Percentiles rank a stretch among this genome's conserved stretches.
phyloP scores from a whole-genome alignment of 1,140 invertebrate genomes.

The Brachionus sp. region DNA sequence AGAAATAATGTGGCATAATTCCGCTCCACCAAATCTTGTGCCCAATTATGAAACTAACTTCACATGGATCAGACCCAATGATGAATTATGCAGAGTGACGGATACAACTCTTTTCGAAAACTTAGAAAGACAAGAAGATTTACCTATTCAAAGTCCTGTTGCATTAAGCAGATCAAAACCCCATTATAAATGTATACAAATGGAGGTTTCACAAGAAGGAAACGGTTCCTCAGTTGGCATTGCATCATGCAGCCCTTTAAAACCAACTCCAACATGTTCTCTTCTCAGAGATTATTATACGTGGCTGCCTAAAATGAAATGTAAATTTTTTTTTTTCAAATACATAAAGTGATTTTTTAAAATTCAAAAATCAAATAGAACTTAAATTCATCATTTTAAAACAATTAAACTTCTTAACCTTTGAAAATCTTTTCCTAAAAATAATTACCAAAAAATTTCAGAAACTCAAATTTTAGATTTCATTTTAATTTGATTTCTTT shows the following conservation, averaged over 20 bases:
- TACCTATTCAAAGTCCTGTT: slow-evolving; percentile 51
- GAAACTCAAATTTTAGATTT: not conserved
- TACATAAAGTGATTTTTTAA: no score
- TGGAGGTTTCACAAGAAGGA: slow-evolving; percentile 37
- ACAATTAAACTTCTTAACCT: no score
- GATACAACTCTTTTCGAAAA: slow-evolving; percentile 48
- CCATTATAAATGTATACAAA: slow-evolving; percentile 27
- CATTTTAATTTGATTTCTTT: no score
- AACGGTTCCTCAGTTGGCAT: slow-evolving; percentile 33
- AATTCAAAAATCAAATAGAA: no score
- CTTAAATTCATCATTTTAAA: no score
- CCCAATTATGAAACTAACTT: slow-evolving; percentile 47
- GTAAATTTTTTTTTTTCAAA: slow-evolving; percentile 46
- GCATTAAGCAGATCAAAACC: slow-evolving; percentile 47
- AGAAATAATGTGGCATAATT: slow-evolving; percentile 55
- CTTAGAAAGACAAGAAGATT: slow-evolving; percentile 45
- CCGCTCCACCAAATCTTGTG: slow-evolving; percentile 48
- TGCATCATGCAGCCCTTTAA: slow-evolving; percentile 50
- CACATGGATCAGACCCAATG: slow-evolving; percentile 49
- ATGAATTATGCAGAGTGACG: slow-evolving; percentile 47
- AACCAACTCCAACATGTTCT: slow-evolving; percentile 52
- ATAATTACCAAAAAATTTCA: no score
- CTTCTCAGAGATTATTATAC: slow-evolving; percentile 53
- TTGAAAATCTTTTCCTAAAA: no score
- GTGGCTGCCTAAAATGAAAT: slow-evolving; percentile 49